These are phyloP conservation scores for Neoseiulus cucumeris DNA, from an alignment of 1,140 invertebrate genomes.

Conservation along the genomic window DNA sequence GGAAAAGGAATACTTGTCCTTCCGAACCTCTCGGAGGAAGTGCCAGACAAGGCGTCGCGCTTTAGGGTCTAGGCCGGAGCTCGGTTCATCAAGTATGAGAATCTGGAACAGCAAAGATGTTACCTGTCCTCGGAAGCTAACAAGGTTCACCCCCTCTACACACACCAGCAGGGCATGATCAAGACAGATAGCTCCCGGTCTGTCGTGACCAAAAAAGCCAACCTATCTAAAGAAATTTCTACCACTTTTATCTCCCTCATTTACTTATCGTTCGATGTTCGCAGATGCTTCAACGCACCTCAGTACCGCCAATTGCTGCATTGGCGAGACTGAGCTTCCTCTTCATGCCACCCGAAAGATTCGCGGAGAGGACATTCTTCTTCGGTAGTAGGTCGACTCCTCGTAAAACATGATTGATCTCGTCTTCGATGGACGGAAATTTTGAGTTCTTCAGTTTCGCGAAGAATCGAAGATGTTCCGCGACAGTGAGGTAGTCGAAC, in stretches of 20 bases:
- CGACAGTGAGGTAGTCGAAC: conserved; percentile 28
- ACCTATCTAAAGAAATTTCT: no score
- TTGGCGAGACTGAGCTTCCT: conserved; percentile 65
- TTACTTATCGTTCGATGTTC: no score
- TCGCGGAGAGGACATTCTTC: conserved; percentile 41
- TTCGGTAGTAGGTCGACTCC: conserved; percentile 37
- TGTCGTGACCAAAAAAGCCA: no score
- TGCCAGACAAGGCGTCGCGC: conserved; percentile 71
- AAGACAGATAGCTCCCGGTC: no score
- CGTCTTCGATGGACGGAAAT: conserved; percentile 31
- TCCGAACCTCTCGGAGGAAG: conserved; percentile 35
- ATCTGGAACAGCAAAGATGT: conserved; percentile 27
- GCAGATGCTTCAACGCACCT: conserved; percentile 24
- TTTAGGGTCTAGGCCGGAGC: conserved; percentile 79
- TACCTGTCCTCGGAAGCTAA: not conserved
- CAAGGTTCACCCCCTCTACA: no score
- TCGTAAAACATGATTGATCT: conserved; percentile 27
- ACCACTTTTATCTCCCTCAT: no score
- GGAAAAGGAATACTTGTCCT: conserved; percentile 3
- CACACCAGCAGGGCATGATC: no score
- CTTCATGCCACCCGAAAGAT: conserved; percentile 66
- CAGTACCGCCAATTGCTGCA: conserved; percentile 46
- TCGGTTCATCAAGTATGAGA: conserved; percentile 74
- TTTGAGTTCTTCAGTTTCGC: conserved; percentile 38
- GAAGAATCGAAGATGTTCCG: conserved; percentile 15